These are phyloP conservation scores for Menura novaehollandiae DNA, from an alignment of 2,113 vertebrate genomes.

Conservation along the genomic window DNA sequence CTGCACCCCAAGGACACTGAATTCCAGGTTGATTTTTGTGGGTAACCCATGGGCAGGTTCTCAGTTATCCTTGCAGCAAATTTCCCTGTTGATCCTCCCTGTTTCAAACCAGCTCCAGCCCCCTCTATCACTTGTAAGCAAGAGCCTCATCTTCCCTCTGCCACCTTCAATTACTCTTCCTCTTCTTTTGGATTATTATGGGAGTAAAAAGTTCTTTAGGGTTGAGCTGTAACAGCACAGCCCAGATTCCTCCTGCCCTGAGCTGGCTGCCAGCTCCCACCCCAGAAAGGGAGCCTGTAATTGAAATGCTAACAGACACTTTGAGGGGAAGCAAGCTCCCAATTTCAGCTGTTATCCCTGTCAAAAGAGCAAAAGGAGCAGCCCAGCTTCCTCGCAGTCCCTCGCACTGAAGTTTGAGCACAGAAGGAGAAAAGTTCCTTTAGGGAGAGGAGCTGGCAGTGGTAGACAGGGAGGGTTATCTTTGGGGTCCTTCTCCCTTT, in stretches of 20 bases:
- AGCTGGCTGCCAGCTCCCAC: background rate
- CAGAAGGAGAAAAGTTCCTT: background rate
- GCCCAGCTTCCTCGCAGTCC: background rate
- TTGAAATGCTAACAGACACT: conserved; percentile 46
- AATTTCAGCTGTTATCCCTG: conserved; percentile 56
- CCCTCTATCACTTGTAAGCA: background rate
- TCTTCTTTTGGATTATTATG: background rate
- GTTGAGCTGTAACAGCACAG: background rate
- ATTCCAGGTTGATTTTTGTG: background rate
- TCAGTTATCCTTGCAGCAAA: background rate
- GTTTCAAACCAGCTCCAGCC: background rate
- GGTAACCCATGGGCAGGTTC: background rate
- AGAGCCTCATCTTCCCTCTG: background rate
- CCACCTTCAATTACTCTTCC: background rate
- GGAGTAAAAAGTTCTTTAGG: background rate
- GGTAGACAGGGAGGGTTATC: background rate
- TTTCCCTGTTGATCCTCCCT: background rate
- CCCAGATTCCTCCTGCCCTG: background rate
- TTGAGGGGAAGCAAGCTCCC: conserved; percentile 53
- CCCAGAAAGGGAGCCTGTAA: conserved; percentile 43
- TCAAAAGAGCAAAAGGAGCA: conserved; percentile 6
- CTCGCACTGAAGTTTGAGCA: background rate
- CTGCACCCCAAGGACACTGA: background rate
- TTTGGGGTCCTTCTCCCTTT: background rate
- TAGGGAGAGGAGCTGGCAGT: background rate